These are phyloP conservation scores for Aphyosemion australe DNA, from an alignment of 2,113 vertebrate species.

Conservation along the genomic window DNA sequence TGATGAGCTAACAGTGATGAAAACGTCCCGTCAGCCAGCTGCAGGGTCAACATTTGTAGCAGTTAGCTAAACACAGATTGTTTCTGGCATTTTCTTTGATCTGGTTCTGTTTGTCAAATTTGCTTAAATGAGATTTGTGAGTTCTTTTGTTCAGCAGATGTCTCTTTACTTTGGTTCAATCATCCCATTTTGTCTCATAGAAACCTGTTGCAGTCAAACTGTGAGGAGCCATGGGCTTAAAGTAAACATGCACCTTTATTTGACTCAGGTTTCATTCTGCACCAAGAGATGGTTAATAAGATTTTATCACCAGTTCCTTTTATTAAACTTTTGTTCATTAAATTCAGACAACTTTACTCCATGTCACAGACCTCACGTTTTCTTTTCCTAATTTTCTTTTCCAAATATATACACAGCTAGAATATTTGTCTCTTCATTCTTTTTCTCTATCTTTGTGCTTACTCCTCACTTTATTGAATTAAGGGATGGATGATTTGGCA, in stretches of 20 bases:
- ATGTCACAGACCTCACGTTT: too few relatives aligned
- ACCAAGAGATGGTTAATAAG: too few relatives aligned
- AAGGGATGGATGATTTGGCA: constrained; percentile 8
- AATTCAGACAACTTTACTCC: too few relatives aligned
- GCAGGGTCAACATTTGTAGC: constrained; percentile 19
- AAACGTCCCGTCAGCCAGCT: constrained; percentile 3
- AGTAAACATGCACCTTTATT: constrained; percentile 15
- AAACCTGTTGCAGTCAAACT: constrained; percentile 29
- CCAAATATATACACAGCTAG: too few relatives aligned
- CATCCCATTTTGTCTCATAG: constrained; percentile 24
- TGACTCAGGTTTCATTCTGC: neutral
- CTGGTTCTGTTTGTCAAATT: constrained; percentile 50
- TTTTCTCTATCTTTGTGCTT: too few relatives aligned
- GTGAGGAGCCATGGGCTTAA: constrained; percentile 17
- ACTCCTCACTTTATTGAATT: constrained; percentile 34
- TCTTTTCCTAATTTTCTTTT: too few relatives aligned
- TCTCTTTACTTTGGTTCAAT: neutral
- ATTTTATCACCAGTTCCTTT: too few relatives aligned
- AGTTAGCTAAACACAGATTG: constrained; percentile 54
- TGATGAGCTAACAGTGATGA: constrained; percentile 31
- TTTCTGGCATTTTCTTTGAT: constrained; percentile 51
- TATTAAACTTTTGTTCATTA: too few relatives aligned
- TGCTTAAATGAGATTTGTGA: constrained; percentile 49
- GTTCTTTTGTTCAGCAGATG: constrained; percentile 40
- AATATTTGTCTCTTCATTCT: too few relatives aligned